Base-by-base conservation (phyloP, 2,113 vertebrate genomes). In the Globicephala melas region DNA sequence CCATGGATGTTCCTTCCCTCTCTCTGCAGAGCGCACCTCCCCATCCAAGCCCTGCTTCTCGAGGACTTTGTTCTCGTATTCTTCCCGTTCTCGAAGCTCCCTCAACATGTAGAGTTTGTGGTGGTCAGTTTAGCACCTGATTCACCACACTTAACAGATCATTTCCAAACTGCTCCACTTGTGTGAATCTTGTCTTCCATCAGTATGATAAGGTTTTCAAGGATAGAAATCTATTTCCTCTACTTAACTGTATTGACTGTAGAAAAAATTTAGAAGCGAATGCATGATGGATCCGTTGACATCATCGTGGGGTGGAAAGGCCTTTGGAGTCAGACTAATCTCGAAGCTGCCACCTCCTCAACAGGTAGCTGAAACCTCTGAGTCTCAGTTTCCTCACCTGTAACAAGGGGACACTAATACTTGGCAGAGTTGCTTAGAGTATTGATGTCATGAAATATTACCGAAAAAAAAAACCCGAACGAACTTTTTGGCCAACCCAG, bases 1-100 rank as follows among this genome's bases (percentile, higher is more conserved):
- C 33, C 1, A 0, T 1, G 10, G 18, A 13, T 36, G 15, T 62
- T 33, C 41, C 31, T 90, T 8, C 10, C 31, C 5, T 68, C 26
- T 79, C 36, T 53, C 58, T n/a, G 23, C 23, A 83, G 18, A 77
- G 20, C 31, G 7, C 0, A 0, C 41, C 41, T 85, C 25, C 63
- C 58, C 80, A 26, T 17, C 44, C 38, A 50, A 83, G 14, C 15
- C 11, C 58, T 63, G 3, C 33, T 63, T 44, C 50, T 84, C 15
- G 0, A 3, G 10, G 2, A 58, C 50, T 58, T 77, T 26, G 50
- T 6, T 17, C 13, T 60, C 79, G 0, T 41, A 9, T 13, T n/a
- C 80, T 38, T 47, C 26, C 33, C 58, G 67, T 91, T 68, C 73
- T 82, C 20, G 2, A 38, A 58, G 36, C 28, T 68, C 10, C 31